These are phyloP conservation scores for Pygoscelis antarcticus DNA, from an alignment of 2,113 vertebrate species.

Conservation along the genomic window DNA sequence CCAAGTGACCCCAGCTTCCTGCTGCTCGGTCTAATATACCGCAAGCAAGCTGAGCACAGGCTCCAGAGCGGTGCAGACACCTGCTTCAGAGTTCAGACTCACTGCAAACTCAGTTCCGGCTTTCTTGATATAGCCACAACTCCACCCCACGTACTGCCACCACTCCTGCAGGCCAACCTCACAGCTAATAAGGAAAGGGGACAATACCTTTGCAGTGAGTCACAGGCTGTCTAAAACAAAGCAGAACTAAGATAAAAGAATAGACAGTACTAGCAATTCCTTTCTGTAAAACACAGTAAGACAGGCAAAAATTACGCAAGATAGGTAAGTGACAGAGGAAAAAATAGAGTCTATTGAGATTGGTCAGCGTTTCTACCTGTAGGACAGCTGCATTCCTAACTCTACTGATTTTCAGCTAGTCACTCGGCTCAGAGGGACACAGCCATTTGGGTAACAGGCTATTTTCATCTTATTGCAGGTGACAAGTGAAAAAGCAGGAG, in stretches of 20 bases:
- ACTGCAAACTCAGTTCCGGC: neutral
- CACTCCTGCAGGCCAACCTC: neutral
- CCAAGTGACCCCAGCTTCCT: neutral
- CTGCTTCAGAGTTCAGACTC: neutral
- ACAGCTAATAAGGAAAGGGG: neutral
- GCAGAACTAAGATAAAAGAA: neutral
- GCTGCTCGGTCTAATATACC: rapidly evolving
- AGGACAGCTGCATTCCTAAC: neutral
- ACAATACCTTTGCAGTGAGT: neutral
- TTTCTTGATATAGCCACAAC: neutral
- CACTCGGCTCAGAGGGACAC: neutral
- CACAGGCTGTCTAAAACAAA: neutral
- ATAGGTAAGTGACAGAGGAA: neutral
- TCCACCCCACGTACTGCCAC: neutral
- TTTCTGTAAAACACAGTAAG: neutral
- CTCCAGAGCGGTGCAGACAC: neutral
- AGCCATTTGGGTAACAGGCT: neutral
- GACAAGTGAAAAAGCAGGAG: neutral
- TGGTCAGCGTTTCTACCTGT: neutral
- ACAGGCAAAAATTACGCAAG: rapidly evolving
- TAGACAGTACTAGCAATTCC: rapidly evolving
- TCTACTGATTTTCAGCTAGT: neutral
- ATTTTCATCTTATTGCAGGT: neutral
- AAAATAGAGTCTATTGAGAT: neutral
- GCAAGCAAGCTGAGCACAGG: rapidly evolving